Conservation (phyloP, 92 coral and sea anemone genomes). For the Ricordea florida region DNA sequence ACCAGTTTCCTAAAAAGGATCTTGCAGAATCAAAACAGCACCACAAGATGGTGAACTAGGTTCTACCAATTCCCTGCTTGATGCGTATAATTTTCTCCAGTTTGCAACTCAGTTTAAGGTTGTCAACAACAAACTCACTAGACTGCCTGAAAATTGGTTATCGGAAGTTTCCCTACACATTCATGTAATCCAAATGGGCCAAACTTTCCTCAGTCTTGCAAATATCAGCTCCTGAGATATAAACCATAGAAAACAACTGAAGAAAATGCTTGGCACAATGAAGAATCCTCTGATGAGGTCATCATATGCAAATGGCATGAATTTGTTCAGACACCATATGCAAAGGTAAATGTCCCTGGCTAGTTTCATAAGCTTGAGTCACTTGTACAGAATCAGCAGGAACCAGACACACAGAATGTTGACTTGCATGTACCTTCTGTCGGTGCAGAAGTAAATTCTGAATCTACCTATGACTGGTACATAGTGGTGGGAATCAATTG, state of each 20-base stretch:
- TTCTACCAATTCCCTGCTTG: slow-evolving; percentile 33
- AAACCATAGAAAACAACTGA: slow-evolving; percentile 44
- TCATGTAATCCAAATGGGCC: slow-evolving; percentile 52
- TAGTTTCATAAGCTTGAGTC: slow-evolving; percentile 48
- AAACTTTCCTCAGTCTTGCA: slow-evolving; percentile 48
- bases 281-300: slow-evolving; percentile 31
- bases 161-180: slow-evolving; percentile 47
- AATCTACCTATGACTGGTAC: no score
- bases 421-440: no score
- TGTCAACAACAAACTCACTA: slow-evolving; percentile 30
- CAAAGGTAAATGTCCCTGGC: slow-evolving; percentile 35
- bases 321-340: slow-evolving; percentile 46
- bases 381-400: slow-evolving; percentile 31
- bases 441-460: no score
- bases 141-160: slow-evolving; percentile 28
- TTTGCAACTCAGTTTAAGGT: slow-evolving; percentile 56
- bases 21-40: slow-evolving; percentile 29
- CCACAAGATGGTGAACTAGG: not conserved
- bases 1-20: slow-evolving; percentile 72
- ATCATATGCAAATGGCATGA: slow-evolving; percentile 29
- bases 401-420: not conserved
- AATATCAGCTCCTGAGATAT: slow-evolving; percentile 52
- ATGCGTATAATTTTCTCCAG: slow-evolving; percentile 26
- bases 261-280: slow-evolving; percentile 41
- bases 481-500: no score